These are phyloP conservation scores for Solenopsis invicta DNA, from an alignment of 1,140 invertebrate genomes.

Conservation along the genomic window DNA sequence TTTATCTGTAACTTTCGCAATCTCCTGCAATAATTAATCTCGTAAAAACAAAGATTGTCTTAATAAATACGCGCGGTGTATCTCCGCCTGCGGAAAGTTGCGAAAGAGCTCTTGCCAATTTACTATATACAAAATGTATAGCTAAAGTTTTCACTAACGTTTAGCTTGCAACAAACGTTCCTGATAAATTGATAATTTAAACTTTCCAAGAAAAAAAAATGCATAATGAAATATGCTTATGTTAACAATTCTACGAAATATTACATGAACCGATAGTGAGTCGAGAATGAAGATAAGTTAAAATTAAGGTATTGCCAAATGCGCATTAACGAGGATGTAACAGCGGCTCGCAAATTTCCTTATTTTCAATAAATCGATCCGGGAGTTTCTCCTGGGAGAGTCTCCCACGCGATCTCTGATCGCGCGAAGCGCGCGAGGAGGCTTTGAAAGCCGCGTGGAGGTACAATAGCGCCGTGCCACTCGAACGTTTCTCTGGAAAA, in stretches of 20 bases:
- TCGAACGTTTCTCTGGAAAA: slow-evolving; percentile 30
- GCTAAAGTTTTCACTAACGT: slow-evolving; percentile 11
- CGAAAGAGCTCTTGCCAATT: neutral
- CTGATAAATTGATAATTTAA: slow-evolving; percentile 26
- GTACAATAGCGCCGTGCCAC: neutral
- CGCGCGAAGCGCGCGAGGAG: too few relatives aligned
- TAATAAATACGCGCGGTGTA: neutral
- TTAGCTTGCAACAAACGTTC: neutral
- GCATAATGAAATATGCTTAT: too few relatives aligned
- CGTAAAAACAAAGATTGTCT: slow-evolving; percentile 30
- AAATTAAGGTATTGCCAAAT: neutral
- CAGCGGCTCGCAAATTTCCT: neutral
- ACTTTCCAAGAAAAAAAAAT: neutral
- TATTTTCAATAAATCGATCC: neutral
- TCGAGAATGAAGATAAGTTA: neutral
- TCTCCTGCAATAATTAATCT: slow-evolving; percentile 50
- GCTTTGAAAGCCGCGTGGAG: neutral
- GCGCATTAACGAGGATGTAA: neutral
- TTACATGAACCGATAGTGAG: neutral
- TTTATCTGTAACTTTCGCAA: slow-evolving; percentile 61
- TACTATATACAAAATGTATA: slow-evolving; percentile 5
- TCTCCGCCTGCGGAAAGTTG: slow-evolving; percentile 8
- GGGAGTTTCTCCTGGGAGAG: neutral
- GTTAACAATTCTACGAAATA: neutral
- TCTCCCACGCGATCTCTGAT: neutral